These are phyloP conservation scores for Heliconius sara DNA, from an alignment of 2,888 invertebrate genomes.

Conservation along the genomic window DNA sequence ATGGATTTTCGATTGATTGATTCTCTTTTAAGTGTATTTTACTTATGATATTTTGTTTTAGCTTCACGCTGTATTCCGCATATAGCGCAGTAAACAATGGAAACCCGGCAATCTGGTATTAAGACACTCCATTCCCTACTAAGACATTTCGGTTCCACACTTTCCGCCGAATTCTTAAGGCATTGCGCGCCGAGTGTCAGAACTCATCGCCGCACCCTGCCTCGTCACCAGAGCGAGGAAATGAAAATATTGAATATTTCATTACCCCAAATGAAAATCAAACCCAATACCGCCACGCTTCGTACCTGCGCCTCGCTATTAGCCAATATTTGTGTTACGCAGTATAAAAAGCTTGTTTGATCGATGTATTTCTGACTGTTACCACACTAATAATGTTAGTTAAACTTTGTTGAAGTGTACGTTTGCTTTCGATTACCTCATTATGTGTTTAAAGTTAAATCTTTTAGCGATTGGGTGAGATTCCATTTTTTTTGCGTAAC, in stretches of 20 bases:
- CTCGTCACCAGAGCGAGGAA: not conserved
- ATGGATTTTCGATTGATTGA: too few relatives aligned
- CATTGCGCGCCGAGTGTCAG: not conserved
- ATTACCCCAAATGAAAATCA: not conserved
- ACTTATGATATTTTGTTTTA: not conserved
- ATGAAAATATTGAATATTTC: not conserved
- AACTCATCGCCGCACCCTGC: not conserved
- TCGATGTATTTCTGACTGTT: constrained; percentile 31
- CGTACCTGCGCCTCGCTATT: not conserved
- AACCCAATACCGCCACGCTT: not conserved
- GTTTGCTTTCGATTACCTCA: constrained; percentile 44
- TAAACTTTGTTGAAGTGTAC: constrained; percentile 38
- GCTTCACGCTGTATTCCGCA: not conserved
- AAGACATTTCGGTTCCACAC: not conserved
- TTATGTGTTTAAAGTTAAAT: constrained; percentile 37
- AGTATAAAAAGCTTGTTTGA: constrained; percentile 8
- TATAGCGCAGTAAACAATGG: not conserved
- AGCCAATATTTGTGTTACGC: not conserved
- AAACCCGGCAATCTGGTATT: not conserved
- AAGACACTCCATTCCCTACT: not conserved
- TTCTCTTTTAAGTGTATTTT: too few relatives aligned
- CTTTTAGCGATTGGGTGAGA: constrained; percentile 38
- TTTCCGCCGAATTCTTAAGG: not conserved
- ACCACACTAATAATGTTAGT: constrained; percentile 37
- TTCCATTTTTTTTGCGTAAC: not conserved